Conservation (phyloP, 2,888 invertebrate genomes). For the Thecocarcelia acutangulata region DNA sequence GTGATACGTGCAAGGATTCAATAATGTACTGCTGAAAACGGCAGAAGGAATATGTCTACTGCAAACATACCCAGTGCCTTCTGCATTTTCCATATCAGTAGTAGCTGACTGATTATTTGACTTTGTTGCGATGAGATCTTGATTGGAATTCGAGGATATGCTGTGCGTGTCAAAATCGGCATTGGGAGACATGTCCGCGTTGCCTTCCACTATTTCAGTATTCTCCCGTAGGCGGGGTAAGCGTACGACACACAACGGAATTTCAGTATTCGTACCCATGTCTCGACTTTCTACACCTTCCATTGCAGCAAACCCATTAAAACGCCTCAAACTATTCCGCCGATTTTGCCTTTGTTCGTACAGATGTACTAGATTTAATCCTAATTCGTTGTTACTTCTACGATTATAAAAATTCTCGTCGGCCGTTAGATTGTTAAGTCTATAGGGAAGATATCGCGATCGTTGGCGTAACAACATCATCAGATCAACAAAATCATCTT, state of each 20-base stretch:
- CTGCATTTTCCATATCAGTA: neutral
- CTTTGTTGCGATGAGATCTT: neutral
- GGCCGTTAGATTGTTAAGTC: neutral
- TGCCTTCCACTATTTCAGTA: neutral
- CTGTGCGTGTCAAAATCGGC: no score
- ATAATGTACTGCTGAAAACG: no score
- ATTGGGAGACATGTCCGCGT: neutral
- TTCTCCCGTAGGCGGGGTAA: neutral
- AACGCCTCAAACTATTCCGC: neutral
- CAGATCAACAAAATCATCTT: constrained; percentile 28
- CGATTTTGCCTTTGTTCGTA: no score
- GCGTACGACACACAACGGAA: no score
- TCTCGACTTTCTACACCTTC: no score
- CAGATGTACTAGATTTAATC: neutral
- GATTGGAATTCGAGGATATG: neutral
- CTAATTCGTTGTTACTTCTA: neutral
- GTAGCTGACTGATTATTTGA: neutral
- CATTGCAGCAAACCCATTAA: no score
- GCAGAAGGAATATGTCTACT: no score
- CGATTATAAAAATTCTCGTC: neutral
- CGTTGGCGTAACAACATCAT: constrained; percentile 42
- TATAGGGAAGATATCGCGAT: constrained; percentile 41
- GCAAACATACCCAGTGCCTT: no score
- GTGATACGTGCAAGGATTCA: neutral
- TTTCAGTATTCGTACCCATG: no score